Evolutionary conservation across 1,140 invertebrate genomes (phyloP), one percentile per base, ranked within the genome.

Genomic region (Bombus waltoni): DNA sequence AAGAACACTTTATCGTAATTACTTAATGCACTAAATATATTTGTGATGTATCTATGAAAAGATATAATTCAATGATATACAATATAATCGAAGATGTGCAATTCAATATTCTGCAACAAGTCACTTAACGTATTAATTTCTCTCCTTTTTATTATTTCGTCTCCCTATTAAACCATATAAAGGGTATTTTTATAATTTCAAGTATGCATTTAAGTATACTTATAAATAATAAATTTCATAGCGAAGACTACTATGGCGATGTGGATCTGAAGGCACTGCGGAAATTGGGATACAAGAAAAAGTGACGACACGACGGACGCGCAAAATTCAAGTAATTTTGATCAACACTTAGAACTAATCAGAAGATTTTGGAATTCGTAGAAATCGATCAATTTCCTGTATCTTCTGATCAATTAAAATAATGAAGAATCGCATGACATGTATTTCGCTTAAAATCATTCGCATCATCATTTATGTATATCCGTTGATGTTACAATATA

Each of bases 231-330:
- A 15, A 87, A 89, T 91, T 93, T 94, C 95, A 96, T 96, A 98
- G 97, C 94, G 97, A 98, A 95, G 97, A 98, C 95, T 98, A 98
- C 95, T 98, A 98, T 93, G 97, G 97, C 92, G 97, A 97, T 93
- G 97, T 98, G 90, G 97, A 98, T 95, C 95, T 98, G 87, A 98
- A 98, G 94, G 97, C 97, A 78, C 95, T 98, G 87, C 97, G 97
- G 95, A 98, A 97, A 94, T 95, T 97, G 94, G 97, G 97, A 96
- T 95, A 94, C 91, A 90, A 94, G 94, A 90, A 94, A 85, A 87
- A 89, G 71, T 66, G 53, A 81, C n/a, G 25, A 81, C 22, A 35
- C 18, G 25, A 40, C 38, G 22, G 62, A 25, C 11, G 57, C 6
- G 25, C 42, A 75, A 59, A 25, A 53, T 76, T n/a, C 15, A 62